Percentiles rank a stretch among this genome's conserved stretches.
phyloP scores from a whole-genome alignment of 1,140 invertebrate species.

The Drosophila novamexicana region DNA sequence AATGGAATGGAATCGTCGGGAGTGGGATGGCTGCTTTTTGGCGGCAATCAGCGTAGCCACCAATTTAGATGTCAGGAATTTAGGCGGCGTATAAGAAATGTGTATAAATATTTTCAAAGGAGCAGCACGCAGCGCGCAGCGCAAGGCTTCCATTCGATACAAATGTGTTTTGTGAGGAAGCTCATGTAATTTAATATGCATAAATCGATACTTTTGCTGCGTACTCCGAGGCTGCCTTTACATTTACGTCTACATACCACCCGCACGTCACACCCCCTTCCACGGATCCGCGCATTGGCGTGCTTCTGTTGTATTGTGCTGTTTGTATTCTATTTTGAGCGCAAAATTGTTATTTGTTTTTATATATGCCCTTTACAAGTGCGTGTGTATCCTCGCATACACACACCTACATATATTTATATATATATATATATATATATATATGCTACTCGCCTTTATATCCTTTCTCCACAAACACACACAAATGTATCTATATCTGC shows the following conservation, averaged over 20 bases:
- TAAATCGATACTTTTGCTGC: slow-evolving; percentile 66
- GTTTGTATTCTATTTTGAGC: slow-evolving; percentile 77
- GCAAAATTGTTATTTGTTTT: slow-evolving; percentile 77
- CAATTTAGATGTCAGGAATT: slow-evolving; percentile 73
- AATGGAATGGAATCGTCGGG: slow-evolving; percentile 32
- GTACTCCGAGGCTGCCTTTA: slow-evolving; percentile 10
- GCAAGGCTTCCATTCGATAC: slow-evolving; percentile 22
- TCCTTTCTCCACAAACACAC: slow-evolving; percentile 4
- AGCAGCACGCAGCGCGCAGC: slow-evolving; percentile 27
- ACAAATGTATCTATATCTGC: slow-evolving; percentile 15
- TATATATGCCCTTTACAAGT: slow-evolving; percentile 33
- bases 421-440: slow-evolving; percentile 3
- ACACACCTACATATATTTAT: neutral
- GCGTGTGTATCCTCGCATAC: neutral
- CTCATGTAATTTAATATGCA: slow-evolving; percentile 77
- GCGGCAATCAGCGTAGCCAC: slow-evolving; percentile 40
- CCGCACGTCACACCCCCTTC: neutral
- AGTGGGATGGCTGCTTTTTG: neutral
- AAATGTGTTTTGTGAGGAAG: slow-evolving; percentile 37
- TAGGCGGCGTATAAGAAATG: slow-evolving; percentile 66
- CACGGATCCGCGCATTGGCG: slow-evolving; percentile 29
- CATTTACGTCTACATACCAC: slow-evolving; percentile 1
- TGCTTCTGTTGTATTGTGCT: slow-evolving; percentile 49
- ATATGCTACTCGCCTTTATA: slow-evolving; percentile 12
- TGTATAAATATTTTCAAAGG: slow-evolving; percentile 68